These are phyloP conservation scores for Zaprionus vittiger DNA, from an alignment of 1,140 invertebrate species.

Conservation along the genomic window DNA sequence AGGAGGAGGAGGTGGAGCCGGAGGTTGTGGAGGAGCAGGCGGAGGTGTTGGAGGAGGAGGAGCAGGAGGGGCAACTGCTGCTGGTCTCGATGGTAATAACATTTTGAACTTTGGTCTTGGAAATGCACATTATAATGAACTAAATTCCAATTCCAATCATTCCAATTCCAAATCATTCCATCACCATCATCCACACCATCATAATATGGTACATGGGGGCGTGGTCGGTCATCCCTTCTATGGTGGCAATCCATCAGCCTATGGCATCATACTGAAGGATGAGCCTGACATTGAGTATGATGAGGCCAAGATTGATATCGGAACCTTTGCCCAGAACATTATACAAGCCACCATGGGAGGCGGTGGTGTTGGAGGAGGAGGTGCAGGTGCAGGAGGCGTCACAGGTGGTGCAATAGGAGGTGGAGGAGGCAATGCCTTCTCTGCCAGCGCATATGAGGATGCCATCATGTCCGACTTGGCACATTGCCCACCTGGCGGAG, in stretches of 20 bases:
- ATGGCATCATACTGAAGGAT: conserved; percentile 91
- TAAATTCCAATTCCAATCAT: conserved; percentile 74
- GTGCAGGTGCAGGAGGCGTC: conserved; percentile 6
- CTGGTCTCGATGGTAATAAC: conserved; percentile 68
- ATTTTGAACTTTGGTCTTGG: conserved; percentile 74
- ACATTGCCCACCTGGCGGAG: conserved; percentile 54
- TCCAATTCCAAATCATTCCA: conserved; percentile 71
- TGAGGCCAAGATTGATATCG: conserved; percentile 88
- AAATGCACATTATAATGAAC: conserved; percentile 65
- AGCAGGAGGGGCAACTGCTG: conserved; percentile 22
- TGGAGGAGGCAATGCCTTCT: conserved; percentile 1
- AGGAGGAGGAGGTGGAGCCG: conserved; percentile 17
- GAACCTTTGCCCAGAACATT: conserved; percentile 84
- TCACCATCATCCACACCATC: neutral
- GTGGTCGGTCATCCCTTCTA: conserved; percentile 88
- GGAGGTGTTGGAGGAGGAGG: conserved; percentile 5
- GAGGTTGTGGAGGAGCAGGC: conserved; percentile 13
- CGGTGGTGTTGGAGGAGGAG: neutral
- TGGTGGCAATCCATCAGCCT: conserved; percentile 90
- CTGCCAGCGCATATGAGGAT: conserved; percentile 88
- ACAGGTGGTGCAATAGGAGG: neutral
- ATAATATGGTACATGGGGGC: neutral
- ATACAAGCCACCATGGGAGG: conserved; percentile 84
- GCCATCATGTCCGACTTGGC: conserved; percentile 92
- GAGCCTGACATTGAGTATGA: conserved; percentile 91